Conservation (phyloP, 2,888 invertebrate genomes). For the Anoplius nigerrimus region DNA sequence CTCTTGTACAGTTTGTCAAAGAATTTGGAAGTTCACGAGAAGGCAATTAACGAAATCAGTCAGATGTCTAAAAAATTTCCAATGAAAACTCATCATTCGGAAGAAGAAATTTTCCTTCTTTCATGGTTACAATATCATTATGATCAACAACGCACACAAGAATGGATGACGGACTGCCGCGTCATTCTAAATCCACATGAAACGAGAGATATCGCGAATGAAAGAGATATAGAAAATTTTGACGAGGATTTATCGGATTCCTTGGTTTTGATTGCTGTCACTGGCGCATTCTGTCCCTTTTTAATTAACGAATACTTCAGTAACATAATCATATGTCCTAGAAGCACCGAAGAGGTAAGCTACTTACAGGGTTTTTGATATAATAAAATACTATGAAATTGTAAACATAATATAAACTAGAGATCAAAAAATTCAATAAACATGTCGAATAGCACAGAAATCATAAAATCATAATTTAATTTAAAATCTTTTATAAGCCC, state of each 20-base stretch:
- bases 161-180: slow-evolving; percentile 72
- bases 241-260: slow-evolving; percentile 78
- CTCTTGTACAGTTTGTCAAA: slow-evolving; percentile 16
- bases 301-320: slow-evolving; percentile 74
- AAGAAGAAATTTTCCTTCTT: slow-evolving; percentile 68
- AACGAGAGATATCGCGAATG: slow-evolving; percentile 32
- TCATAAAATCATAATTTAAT: too few relatives aligned
- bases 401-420: too few relatives aligned
- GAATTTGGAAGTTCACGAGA: slow-evolving; percentile 14
- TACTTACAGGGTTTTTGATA: neutral
- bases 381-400: neutral
- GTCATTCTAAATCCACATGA: slow-evolving; percentile 49
- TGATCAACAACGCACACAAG: slow-evolving; percentile 70
- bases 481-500: too few relatives aligned
- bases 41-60: slow-evolving; percentile 3
- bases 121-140: slow-evolving; percentile 74
- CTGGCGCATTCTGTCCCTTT: slow-evolving; percentile 79
- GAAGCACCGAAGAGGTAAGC: slow-evolving; percentile 68
- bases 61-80: too few relatives aligned
- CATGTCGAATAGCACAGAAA: too few relatives aligned
- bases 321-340: slow-evolving; percentile 75
- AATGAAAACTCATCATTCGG: neutral
- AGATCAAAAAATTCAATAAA: too few relatives aligned
- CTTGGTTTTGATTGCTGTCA: slow-evolving; percentile 77
- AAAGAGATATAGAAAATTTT: slow-evolving; percentile 70